Conservation (phyloP, 2,797 vertebrate genomes). For the Diceros bicornis region DNA sequence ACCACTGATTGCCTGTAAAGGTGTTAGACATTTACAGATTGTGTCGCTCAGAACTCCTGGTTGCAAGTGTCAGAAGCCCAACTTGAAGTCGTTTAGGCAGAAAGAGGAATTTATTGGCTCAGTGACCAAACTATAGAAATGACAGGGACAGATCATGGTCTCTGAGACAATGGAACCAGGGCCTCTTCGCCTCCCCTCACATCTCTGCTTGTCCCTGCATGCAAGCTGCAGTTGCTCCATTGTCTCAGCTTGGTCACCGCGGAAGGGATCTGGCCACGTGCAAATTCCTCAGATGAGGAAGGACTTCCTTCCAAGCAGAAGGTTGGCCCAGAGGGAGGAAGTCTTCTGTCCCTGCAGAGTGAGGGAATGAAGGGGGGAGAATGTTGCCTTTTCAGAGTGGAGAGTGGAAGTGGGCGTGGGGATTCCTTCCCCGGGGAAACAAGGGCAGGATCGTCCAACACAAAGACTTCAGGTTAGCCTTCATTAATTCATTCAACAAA, state of each 20-base stretch:
- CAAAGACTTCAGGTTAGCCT: constrained; percentile 11
- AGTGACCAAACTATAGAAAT: not conserved
- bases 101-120: not conserved
- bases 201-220: not conserved
- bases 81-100: not conserved
- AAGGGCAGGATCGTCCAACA: not conserved
- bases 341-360: not conserved
- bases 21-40: not conserved
- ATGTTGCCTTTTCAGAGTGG: not conserved
- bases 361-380: not conserved
- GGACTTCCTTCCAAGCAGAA: not conserved
- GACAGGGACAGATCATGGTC: not conserved
- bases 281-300: not conserved
- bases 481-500: not conserved
- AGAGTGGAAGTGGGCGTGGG: not conserved
- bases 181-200: not conserved
- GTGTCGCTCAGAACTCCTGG: not conserved
- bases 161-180: not conserved
- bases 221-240: not conserved
- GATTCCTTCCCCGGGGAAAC: not conserved
- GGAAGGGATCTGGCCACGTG: not conserved
- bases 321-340: not conserved
- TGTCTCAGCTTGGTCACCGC: not conserved
- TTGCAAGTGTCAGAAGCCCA: constrained; percentile 45
- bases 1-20: not conserved